Evolutionary conservation across 2,888 invertebrate genomes (phyloP).

Genomic region (Nebria salina): DNA sequence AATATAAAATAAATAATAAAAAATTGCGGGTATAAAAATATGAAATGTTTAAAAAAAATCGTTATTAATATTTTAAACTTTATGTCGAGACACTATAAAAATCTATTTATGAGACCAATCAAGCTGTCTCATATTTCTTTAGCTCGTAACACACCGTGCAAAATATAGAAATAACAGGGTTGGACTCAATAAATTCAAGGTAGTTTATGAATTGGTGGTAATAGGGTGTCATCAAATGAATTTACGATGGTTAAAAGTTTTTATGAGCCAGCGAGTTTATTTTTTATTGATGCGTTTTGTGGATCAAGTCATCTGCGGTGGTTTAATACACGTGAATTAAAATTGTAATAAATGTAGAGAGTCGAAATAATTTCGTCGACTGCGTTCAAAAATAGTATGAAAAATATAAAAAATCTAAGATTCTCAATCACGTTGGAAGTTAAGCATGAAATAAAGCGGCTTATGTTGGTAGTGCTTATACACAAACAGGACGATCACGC

Average conservation of each 20-base stretch:
- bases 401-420: background rate
- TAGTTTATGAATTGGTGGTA: background rate
- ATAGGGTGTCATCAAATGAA: background rate
- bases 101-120: background rate
- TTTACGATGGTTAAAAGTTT: background rate
- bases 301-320: background rate
- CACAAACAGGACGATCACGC: conserved; percentile 8
- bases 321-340: background rate
- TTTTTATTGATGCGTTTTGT: background rate
- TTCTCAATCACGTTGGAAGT: background rate
- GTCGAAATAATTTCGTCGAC: background rate
- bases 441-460: background rate
- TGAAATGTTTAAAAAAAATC: background rate
- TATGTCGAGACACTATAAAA: background rate
- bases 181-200: background rate
- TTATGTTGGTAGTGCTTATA: background rate
- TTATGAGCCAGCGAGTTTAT: background rate
- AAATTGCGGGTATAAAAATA: background rate
- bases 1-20: background rate
- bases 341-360: background rate
- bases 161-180: conserved; percentile 1
- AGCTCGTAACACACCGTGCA: background rate
- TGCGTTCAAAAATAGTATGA: background rate
- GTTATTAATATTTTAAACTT: background rate
- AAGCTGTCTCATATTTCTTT: background rate